Evolutionary conservation across 2,113 vertebrate genomes (phyloP).

Genomic region (Sus scrofa): DNA sequence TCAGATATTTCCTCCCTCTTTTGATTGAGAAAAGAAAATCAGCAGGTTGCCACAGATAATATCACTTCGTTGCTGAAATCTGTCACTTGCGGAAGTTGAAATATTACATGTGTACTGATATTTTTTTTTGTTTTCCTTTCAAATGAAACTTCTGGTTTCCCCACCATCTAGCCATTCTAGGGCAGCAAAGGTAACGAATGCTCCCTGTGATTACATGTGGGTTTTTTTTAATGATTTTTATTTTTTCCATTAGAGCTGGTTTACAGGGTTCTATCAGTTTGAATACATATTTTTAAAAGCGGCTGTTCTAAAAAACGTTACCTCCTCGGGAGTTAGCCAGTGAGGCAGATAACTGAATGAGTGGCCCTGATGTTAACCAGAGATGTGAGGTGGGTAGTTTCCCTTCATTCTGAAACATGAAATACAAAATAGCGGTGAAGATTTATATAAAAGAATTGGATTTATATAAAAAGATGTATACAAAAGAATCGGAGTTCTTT

Average conservation of each 20-base stretch:
- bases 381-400: neutral
- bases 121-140: neutral
- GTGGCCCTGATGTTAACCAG: neutral
- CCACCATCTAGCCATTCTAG: constrained; percentile 40
- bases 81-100: constrained; percentile 54
- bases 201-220: constrained; percentile 8
- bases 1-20: constrained; percentile 20
- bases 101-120: neutral
- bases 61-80: constrained; percentile 59
- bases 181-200: constrained; percentile 63
- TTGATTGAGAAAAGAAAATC: neutral
- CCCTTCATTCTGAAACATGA: constrained; percentile 28
- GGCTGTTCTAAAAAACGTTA: constrained; percentile 62
- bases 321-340: constrained; percentile 45
- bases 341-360: constrained; percentile 17
- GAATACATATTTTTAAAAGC: constrained; percentile 58
- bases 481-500: too few relatives aligned
- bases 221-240: too few relatives aligned
- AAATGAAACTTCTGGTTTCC: constrained; percentile 48
- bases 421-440: constrained; percentile 42
- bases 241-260: too few relatives aligned
- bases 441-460: too few relatives aligned
- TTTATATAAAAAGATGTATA: too few relatives aligned
- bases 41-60: constrained; percentile 47
- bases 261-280: neutral